A percentile compares a stretch with the other conserved stretches of the same genome.
phyloP scores from a whole-genome alignment of 2,797 vertebrate genomes.

The Pogonophryne albipinna region DNA sequence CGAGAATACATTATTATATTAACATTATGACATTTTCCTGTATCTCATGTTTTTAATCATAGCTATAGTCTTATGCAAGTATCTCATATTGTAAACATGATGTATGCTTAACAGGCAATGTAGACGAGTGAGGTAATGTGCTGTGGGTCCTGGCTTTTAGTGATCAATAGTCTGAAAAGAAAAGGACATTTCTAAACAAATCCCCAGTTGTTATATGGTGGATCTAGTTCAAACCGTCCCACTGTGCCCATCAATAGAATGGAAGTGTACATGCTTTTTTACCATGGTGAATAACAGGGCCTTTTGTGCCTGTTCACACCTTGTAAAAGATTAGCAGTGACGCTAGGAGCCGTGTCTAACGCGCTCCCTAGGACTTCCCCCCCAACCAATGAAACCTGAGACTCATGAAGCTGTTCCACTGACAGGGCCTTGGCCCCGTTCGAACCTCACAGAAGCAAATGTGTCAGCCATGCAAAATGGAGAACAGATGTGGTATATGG shows the following conservation, averaged over 20 bases:
- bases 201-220: background rate
- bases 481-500: conserved; percentile 83
- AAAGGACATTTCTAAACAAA: conserved; percentile 11
- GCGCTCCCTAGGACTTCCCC: conserved; percentile 51
- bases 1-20: too few species aligned
- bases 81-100: background rate
- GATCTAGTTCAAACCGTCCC: conserved; percentile 11
- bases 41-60: conserved; percentile 11
- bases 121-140: background rate
- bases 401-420: conserved; percentile 64
- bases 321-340: conserved; percentile 58
- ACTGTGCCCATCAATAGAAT: conserved; percentile 36
- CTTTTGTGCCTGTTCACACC: conserved; percentile 31
- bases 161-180: conserved; percentile 11
- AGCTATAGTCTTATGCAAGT: background rate
- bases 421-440: conserved; percentile 67
- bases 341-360: conserved; percentile 41
- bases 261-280: conserved; percentile 34
- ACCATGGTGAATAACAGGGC: conserved; percentile 56
- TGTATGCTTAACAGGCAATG: background rate
- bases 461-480: conserved; percentile 75
- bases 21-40: too few species aligned
- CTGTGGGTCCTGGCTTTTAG: background rate
- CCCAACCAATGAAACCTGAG: conserved; percentile 51
- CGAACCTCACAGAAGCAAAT: conserved; percentile 64